phyloP scores from a whole-genome alignment of 35 echinoderm and acorn worm genomes.

The Lytechinus pictus region DNA sequence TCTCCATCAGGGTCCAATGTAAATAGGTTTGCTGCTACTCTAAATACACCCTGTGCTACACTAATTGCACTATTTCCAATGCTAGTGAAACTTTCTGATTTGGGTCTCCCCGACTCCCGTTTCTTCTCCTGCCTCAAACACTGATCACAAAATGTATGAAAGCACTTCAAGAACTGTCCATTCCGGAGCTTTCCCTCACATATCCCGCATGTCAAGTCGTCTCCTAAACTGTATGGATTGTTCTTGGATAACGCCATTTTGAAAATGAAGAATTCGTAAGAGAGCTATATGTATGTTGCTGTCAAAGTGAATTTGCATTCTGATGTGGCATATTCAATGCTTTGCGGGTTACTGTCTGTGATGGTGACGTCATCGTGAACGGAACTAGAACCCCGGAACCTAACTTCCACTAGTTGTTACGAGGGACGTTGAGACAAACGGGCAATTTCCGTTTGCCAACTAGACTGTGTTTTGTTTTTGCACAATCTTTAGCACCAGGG shows the following conservation, averaged over 20 bases:
- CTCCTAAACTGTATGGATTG: neutral
- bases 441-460: neutral
- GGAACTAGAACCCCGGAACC: conserved; percentile 26
- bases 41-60: conserved; percentile 37
- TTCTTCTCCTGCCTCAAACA: conserved; percentile 30
- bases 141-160: conserved; percentile 41
- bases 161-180: conserved; percentile 44
- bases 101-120: neutral
- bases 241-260: conserved; percentile 31
- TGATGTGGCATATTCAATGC: neutral
- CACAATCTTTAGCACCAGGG: neutral
- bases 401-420: conserved; percentile 2
- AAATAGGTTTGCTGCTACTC: conserved; percentile 10
- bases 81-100: neutral
- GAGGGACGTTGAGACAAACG: neutral
- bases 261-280: neutral
- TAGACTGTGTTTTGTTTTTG: neutral
- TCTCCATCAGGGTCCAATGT: conserved; percentile 15
- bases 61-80: conserved; percentile 37
- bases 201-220: conserved; percentile 19
- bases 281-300: neutral
- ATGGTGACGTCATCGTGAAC: conserved; percentile 20
- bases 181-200: conserved; percentile 23
- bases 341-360: neutral
- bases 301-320: neutral